Base-by-base conservation (phyloP, 2,113 vertebrate species). In the Thunnus maccoyii region DNA sequence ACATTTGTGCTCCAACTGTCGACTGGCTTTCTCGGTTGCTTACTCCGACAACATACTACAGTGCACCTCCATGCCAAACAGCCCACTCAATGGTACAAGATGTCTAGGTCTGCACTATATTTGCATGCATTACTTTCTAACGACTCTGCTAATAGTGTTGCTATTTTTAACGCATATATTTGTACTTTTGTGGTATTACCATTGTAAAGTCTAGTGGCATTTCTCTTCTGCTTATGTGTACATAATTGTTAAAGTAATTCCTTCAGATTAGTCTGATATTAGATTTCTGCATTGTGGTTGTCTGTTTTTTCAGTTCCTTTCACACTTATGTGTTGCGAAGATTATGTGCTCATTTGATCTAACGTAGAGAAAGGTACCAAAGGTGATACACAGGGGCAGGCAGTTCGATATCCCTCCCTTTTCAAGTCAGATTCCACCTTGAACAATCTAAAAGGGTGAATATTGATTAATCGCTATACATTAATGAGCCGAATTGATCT, bases 381-480 rank as follows among this genome's bases (percentile, higher is more conserved):
- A 76, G 77, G 86, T 86, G 69, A 86, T 55, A 64, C 46, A 52
- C 22, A 27, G 83, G 74, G 72, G 60, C 70, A 55, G 63, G 79
- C 51, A 51, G 82, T 57, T 91, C 86, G 14, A 90, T 90, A 89
- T 63, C 61, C 41, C 75, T 80, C 54, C 74, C 85, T 79, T 81
- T 76, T 78, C 76, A 86, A 88, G 86, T 88, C 84, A 83, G 86
- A 91, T 90, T 92, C 86, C 88, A 86, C 92, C 89, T 92, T 92
- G 78, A 89, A 89, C 77, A 86, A 93, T 85, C 60, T 76, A 76
- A 87, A 78, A 88, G 88, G 84, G 81, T 83, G 82, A 89, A 92
- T 88, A 94, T 95, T 87, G 93, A 95, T 95, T 90, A 92, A 91
- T 94, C 66, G 51, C 88, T 90, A 87, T 88, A 92, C 85, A 77